Evolutionary conservation across 1,140 invertebrate genomes (phyloP), one percentile per base, ranked within the genome.

Genomic region (Formica selysi): DNA sequence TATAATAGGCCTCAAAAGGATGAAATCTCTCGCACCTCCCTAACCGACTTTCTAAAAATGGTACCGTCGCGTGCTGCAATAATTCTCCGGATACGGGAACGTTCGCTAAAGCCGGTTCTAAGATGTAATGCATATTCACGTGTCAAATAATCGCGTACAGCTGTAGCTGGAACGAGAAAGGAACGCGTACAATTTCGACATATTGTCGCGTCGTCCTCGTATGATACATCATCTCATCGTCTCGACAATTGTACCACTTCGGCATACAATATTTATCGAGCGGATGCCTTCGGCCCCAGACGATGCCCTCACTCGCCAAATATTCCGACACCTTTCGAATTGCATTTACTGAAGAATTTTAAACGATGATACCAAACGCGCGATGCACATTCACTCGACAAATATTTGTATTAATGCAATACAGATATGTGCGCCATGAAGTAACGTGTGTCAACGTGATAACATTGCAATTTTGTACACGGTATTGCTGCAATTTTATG

Each of bases 41-140:
- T n/a, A 32, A 2, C 22, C 36, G 38, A 73, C 38, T 83, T 71
- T 73, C 79, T 83, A 73, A 73, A 83, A 74, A 83, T 74, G 79
- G 68, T 48, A 62, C 29, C 54, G 38, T 73, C 51, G 51, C 62
- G 44, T 68, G 48, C 38, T 3, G 54, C 44, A 81, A 81, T 73
- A 26, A 71, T n/a, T 61, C 48, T 51, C 51, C 67, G 29, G 54
- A 44, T 19, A 59, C 64, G 38, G 36, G 19, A 44, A 71, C 44
- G 44, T 65, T 41, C 41, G 48, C 16, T 44, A 32, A 71, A 81
- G n/a, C 36, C 36, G 78, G 8, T 22, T 57, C 48, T 51, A 59
- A 51, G 16, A 29, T 29, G 22, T 36, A 48, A 38, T 10, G 22
- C 76, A 67, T 32, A 32, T 79, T 51, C 44, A 38, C 32, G 62